A percentile compares a stretch with the other conserved stretches of the same genome.
These are phyloP conservation scores for Lophura nycthemera DNA, from an alignment of 2,113 vertebrate genomes.

Conservation along the genomic window DNA sequence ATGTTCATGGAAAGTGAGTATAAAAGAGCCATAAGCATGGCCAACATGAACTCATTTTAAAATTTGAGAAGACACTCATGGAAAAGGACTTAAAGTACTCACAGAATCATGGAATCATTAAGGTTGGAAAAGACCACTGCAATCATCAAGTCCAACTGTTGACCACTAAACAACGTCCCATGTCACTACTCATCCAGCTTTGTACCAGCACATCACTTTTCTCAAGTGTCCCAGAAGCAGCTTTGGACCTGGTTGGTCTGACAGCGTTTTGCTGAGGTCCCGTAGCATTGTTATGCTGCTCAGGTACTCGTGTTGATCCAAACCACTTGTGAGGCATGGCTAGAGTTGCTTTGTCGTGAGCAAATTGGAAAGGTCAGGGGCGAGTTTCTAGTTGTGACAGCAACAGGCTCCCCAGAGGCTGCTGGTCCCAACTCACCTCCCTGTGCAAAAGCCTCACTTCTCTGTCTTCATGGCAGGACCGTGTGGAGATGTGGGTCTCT, in stretches of 20 bases:
- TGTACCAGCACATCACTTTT: constrained; percentile 12
- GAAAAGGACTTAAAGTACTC: background rate
- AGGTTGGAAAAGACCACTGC: no score
- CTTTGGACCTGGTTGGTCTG: background rate
- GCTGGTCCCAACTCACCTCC: background rate
- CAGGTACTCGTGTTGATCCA: background rate
- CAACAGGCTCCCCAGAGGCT: background rate
- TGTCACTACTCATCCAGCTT: background rate
- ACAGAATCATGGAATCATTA: background rate
- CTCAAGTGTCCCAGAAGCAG: background rate
- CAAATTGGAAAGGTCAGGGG: background rate
- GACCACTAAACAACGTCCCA: no score
- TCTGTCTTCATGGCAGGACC: rapidly evolving
- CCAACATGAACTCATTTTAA: constrained; percentile 30
- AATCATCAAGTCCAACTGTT: no score
- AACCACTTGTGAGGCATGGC: background rate
- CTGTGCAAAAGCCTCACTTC: rapidly evolving
- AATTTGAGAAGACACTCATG: background rate
- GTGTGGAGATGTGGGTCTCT: rapidly evolving
- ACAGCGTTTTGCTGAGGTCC: background rate
- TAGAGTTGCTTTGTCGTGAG: background rate
- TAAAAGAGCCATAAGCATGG: background rate
- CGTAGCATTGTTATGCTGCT: rapidly evolving
- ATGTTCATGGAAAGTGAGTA: background rate
- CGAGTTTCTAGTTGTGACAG: background rate